phyloP scores from a whole-genome alignment of 2,888 invertebrate genomes.

The Dendrolimus houi region DNA sequence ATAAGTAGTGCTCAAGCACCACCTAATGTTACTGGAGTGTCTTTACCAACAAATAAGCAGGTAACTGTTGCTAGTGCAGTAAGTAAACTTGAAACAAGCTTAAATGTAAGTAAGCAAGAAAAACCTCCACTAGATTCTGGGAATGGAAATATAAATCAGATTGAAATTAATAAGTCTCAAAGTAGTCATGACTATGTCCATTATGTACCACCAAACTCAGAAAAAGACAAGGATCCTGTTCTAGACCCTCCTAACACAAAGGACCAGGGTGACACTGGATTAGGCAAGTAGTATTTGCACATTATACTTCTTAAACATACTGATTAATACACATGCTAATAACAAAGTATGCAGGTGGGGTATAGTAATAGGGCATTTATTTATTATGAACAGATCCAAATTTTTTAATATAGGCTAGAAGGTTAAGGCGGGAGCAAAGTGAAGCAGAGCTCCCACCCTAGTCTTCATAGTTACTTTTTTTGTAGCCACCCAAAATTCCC shows the following conservation, averaged over 20 bases:
- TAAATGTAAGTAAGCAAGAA: not conserved
- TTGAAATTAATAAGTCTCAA: not conserved
- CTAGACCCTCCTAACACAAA: not conserved
- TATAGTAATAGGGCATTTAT: no score
- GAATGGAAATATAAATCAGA: not conserved
- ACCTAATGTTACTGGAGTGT: constrained; percentile 1
- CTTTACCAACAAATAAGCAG: constrained; percentile 10
- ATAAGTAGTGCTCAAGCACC: not conserved
- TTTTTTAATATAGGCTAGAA: no score
- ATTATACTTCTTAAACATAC: no score
- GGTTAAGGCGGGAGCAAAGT: no score
- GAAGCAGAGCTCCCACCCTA: no score
- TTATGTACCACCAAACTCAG: not conserved
- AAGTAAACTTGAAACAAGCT: not conserved
- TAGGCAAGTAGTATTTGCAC: not conserved
- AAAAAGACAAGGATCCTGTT: not conserved
- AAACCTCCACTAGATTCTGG: not conserved
- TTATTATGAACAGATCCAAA: no score
- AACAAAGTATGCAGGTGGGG: no score
- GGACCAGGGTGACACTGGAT: not conserved
- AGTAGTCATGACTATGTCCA: not conserved
- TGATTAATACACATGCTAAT: no score
- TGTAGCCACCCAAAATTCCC: no score
- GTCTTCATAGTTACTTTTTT: no score
- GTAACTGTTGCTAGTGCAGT: not conserved